Base-by-base conservation (phyloP, 2,113 vertebrate species). In the Nothobranchius furzeri region DNA sequence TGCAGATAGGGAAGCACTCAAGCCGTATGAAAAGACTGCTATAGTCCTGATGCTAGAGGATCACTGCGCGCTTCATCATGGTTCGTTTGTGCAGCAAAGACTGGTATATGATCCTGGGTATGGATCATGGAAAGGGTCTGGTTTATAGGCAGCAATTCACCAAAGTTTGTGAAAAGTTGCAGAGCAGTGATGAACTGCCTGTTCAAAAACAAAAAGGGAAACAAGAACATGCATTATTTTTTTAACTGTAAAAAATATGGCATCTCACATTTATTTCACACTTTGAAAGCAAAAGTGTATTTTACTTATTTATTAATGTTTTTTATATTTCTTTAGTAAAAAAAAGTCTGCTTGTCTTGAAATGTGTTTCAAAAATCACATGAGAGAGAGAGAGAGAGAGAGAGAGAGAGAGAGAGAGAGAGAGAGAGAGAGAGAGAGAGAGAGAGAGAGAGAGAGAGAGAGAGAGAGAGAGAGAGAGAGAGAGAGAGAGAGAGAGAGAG, bases 1-100 rank as follows among this genome's bases (percentile, higher is more conserved):
- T 95, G 53, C 90, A 73, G 57, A 89, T 97, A 0, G 91, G 95
- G 76, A 95, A 94, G 81, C 95, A 98, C 54, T 96, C 92, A 59
- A 92, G 91, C 47, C 86, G 96, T 11, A 95, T 97, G 62, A 93
- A 90, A 63, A 93, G 78, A 12, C 91, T 99, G 15, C 91, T 94
- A 2, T 98, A 94, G 85, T 36, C 50, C 62, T 7, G 42, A 20
- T 60, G 3, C 51, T 9, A 54, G 37, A 68, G 45, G 46, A 53
- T 54, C 37, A 63, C 73, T 17, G 51, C 48, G 67, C 47, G 73
- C 57, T 61, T 64, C 57, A 57, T 76, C 55, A 42, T 48, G 43
- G 13, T 61, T n/a, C 45, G 73, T 52, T 6, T 7, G 25, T 51
- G 24, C 25, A 24, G 37, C 47, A 51, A 55, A 35, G 56, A 57